phyloP scores from a whole-genome alignment of 1,140 invertebrate species.

The Atta cephalotes region DNA sequence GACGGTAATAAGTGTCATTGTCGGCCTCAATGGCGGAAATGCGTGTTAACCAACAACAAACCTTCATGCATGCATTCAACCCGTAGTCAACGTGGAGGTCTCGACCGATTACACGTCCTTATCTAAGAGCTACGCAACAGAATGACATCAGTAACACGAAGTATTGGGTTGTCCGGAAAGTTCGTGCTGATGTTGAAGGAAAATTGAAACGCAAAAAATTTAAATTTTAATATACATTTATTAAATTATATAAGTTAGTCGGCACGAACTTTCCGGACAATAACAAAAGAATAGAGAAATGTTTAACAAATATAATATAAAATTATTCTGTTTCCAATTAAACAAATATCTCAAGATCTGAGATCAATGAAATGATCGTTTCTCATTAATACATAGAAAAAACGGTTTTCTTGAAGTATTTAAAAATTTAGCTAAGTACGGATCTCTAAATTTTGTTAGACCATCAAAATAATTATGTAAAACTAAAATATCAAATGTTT shows the following conservation, averaged over 20 bases:
- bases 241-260: no score
- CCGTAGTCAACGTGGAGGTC: neutral
- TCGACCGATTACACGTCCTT: conserved; percentile 23
- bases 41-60: conserved; percentile 77
- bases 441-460: no score
- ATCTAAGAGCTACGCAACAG: neutral
- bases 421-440: no score
- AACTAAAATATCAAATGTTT: no score
- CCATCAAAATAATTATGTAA: no score
- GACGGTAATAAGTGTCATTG: conserved; percentile 75
- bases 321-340: neutral
- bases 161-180: neutral
- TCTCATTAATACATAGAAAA: neutral
- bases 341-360: neutral
- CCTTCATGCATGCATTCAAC: conserved; percentile 50
- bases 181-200: no score
- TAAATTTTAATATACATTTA: no score
- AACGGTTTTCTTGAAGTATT: no score
- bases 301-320: neutral
- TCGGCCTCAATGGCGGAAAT: conserved; percentile 75
- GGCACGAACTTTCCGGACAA: no score
- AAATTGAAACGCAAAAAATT: no score
- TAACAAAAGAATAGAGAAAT: neutral
- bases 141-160: neutral
- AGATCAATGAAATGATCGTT: neutral